Evolutionary conservation across 2,113 vertebrate genomes (phyloP).

Genomic region (Merops nubicus): DNA sequence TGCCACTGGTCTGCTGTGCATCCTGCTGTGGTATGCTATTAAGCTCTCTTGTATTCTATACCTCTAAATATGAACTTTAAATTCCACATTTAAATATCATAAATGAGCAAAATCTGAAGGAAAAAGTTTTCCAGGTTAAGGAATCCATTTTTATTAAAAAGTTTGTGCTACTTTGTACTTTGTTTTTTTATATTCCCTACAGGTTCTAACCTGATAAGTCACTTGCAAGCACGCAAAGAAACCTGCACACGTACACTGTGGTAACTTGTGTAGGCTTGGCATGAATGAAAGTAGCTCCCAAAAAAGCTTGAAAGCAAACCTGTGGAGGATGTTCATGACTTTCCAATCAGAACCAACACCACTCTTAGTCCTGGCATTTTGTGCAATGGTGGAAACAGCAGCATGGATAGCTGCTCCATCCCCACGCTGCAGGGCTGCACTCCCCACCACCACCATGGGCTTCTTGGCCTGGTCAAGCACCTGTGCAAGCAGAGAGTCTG

Average conservation of each 20-base stretch:
- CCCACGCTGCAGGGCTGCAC: conserved; percentile 87
- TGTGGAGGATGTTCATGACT: conserved; percentile 95
- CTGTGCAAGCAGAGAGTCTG: conserved; percentile 65
- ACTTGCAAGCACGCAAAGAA: not conserved
- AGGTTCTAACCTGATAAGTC: not conserved
- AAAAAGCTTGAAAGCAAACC: conserved; percentile 75
- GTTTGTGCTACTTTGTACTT: not conserved
- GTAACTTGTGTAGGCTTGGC: not conserved
- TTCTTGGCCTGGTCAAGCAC: conserved; percentile 84
- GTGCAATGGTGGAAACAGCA: conserved; percentile 87
- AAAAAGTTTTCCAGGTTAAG: not conserved
- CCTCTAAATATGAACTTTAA: not conserved
- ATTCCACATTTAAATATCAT: not conserved
- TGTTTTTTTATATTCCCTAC: not conserved
- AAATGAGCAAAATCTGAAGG: not conserved
- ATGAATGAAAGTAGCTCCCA: not conserved
- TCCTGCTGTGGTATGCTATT: not conserved
- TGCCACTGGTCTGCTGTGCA: not conserved
- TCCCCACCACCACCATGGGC: conserved; percentile 92
- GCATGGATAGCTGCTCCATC: conserved; percentile 90
- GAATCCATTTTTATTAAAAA: not conserved
- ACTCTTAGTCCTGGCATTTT: conserved; percentile 84
- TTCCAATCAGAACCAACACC: conserved; percentile 88
- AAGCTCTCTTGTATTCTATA: not conserved
- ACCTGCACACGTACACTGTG: not conserved